phyloP scores from a whole-genome alignment of 2,113 vertebrate genomes.

The Psittacula cyanocephala region DNA sequence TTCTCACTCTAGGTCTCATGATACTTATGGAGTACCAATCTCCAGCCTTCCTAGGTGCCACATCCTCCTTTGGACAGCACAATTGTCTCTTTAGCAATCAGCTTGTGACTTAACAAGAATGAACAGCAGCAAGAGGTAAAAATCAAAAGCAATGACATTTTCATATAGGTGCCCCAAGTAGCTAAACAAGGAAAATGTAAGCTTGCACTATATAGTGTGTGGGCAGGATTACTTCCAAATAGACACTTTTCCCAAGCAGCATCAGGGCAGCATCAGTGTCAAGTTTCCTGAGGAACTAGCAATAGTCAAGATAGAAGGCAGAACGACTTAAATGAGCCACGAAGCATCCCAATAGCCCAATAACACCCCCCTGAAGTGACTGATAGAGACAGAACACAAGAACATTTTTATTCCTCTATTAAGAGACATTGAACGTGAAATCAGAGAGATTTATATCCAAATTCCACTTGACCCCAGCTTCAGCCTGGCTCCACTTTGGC shows the following conservation, averaged over 20 bases:
- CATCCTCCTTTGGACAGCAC: not conserved
- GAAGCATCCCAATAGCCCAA: not conserved
- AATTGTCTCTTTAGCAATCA: not conserved
- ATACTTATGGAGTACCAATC: not conserved
- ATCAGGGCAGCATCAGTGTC: not conserved
- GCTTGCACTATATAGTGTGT: not conserved
- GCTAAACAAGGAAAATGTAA: conserved; percentile 10
- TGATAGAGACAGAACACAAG: not conserved
- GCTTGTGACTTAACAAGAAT: not conserved
- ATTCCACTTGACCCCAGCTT: not conserved
- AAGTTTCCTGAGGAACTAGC: not conserved
- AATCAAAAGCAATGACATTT: conserved; percentile 9
- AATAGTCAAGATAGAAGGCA: not conserved
- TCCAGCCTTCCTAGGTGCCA: not conserved
- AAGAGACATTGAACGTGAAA: not conserved
- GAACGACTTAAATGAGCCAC: not conserved
- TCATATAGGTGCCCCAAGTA: conserved; percentile 25
- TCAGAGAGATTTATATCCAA: not conserved
- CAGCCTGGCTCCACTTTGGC: not conserved
- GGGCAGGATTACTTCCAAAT: not conserved
- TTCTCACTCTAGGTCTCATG: not conserved
- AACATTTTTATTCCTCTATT: not conserved
- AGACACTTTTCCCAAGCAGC: not conserved
- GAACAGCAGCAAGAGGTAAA: not conserved
- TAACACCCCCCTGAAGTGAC: not conserved